Base-by-base conservation (phyloP, 1,140 invertebrate genomes). In the Pogonus chalceus region DNA sequence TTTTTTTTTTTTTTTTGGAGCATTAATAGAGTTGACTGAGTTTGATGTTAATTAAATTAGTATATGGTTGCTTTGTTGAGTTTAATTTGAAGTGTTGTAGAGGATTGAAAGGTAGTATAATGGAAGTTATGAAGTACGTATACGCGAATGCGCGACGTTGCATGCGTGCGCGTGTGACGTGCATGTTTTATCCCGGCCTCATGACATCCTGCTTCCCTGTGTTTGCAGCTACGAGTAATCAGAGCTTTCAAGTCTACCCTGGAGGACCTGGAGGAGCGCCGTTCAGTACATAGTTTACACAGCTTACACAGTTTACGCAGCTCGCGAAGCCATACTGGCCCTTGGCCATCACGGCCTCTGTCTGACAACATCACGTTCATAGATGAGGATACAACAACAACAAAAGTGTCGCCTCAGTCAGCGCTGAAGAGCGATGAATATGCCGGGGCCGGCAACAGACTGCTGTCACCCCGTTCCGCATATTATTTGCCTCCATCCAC, bases 241-340 rank as follows among this genome's bases (percentile, higher is more conserved):
- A 90, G 95, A 81, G 96, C 96, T 72, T 99, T 99, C 91, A 96
- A 94, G 81, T 97, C 93, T 69, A 97, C 90, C 71, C 81, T 98
- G 81, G 96, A 99, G 85, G 96, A 99, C 79, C 82, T 98, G 79
- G 96, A 98, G 80, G 96, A 99, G 79, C 88, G 92, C 70, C 88
- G 92, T 74, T 95, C 93, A 76, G 85, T 96, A 73, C 92, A 96
- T 87, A 94, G 91, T 85, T 88, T 92, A 79, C 90, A 92, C 80
- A 92, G 90, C 76, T 88, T 94, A 76, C 91, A 92, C 79, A 92
- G 87, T 81, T 85, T 92, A 68, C 84, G 89, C 79, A 89, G 83
- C 75, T 89, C 84, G 71, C 80, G 85, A 72, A 85, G 83, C 75
- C 87, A 90, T 71, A 83, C 83, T 60, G 82, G 83, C 68, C 77